These are phyloP conservation scores for Australoheros facetus DNA, from an alignment of 2,797 vertebrate species.

Conservation along the genomic window DNA sequence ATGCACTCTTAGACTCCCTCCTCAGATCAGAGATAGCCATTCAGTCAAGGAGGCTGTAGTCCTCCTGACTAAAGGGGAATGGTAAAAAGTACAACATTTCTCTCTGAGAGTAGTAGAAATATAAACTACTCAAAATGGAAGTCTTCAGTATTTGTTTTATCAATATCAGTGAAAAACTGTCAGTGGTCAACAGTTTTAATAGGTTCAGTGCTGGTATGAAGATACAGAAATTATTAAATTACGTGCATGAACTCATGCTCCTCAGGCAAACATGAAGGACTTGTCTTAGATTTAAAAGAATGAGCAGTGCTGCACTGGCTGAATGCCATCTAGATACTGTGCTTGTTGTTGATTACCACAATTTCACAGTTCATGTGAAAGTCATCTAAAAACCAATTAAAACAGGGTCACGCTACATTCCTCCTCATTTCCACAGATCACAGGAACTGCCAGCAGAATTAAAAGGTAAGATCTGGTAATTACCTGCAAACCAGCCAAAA, in stretches of 20 bases:
- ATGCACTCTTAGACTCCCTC: too few relatives aligned
- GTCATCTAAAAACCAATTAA: slow-evolving; percentile 72
- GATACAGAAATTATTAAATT: neutral
- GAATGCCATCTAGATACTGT: slow-evolving; percentile 39
- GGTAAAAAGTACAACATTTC: neutral
- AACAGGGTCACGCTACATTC: slow-evolving; percentile 64
- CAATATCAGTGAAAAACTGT: neutral
- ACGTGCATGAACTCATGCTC: neutral
- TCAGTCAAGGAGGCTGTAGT: neutral
- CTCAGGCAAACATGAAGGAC: neutral
- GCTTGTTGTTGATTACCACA: slow-evolving; percentile 60
- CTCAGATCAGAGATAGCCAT: too few relatives aligned
- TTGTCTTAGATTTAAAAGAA: neutral
- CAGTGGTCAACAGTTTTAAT: neutral
- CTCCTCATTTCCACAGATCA: slow-evolving; percentile 68
- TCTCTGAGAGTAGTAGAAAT: neutral
- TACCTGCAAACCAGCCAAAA: slow-evolving; percentile 61
- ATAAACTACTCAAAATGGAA: neutral
- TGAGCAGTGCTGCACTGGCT: slow-evolving; percentile 8
- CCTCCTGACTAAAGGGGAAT: neutral
- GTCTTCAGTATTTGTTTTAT: neutral
- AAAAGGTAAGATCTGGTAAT: slow-evolving; percentile 75
- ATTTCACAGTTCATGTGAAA: slow-evolving; percentile 71
- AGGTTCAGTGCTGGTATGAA: neutral
- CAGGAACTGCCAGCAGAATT: slow-evolving; percentile 64